Conservation (phyloP, 2,888 invertebrate species). For the Plagodis pulveraria region DNA sequence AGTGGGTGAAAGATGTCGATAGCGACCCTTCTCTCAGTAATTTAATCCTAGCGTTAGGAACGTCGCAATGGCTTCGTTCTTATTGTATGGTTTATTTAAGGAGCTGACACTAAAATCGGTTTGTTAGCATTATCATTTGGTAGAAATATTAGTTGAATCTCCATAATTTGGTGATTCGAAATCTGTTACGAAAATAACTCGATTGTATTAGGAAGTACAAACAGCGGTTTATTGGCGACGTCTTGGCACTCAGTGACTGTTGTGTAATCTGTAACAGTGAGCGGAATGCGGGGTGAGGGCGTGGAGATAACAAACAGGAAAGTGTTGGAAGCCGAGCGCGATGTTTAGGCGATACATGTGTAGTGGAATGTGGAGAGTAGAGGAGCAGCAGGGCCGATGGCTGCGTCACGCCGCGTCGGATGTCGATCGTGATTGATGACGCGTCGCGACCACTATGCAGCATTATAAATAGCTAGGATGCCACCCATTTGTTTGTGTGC, state of each 20-base stretch:
- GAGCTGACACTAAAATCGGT: slow-evolving; percentile 9
- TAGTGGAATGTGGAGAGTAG: background rate
- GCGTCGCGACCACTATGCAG: slow-evolving; percentile 6
- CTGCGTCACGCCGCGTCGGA: slow-evolving; percentile 1
- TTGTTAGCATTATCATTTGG: slow-evolving; percentile 14
- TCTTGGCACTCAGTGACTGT: background rate
- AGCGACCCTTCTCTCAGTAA: slow-evolving; percentile 12
- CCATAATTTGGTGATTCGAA: slow-evolving; percentile 22
- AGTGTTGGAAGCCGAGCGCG: slow-evolving; percentile 3
- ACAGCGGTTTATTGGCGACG: slow-evolving; percentile 12
- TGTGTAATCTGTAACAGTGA: background rate
- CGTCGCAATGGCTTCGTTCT: background rate
- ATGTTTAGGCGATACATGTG: background rate
- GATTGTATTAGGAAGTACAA: slow-evolving; percentile 16
- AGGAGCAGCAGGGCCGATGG: too few species aligned
- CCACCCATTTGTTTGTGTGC: too few species aligned
- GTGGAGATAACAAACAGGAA: slow-evolving; percentile 12
- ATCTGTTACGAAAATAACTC: slow-evolving; percentile 16
- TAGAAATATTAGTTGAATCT: slow-evolving; percentile 14
- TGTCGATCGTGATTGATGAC: slow-evolving; percentile 25
- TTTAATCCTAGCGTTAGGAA: slow-evolving; percentile 8
- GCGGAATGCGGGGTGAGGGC: slow-evolving; percentile 1
- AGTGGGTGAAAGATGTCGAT: slow-evolving; percentile 6
- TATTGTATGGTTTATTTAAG: slow-evolving; percentile 1
- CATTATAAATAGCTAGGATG: background rate